phyloP scores from a whole-genome alignment of 2,113 vertebrate species.

The Pipa parva region DNA sequence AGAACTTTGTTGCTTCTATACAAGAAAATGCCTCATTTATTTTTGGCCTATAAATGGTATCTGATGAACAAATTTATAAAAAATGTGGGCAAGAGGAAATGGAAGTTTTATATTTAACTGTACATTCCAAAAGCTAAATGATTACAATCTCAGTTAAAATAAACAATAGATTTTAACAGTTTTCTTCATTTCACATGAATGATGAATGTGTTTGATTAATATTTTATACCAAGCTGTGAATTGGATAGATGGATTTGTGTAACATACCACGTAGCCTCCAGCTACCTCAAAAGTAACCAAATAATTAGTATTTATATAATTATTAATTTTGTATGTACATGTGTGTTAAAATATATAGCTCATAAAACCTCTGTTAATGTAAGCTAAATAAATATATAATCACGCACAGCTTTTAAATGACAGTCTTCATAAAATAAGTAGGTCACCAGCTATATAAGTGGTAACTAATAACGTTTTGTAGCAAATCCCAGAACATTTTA shows the following conservation, averaged over 20 bases:
- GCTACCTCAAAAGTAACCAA: neutral
- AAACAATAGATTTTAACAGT: neutral
- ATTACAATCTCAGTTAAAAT: neutral
- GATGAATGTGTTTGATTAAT: constrained; percentile 3
- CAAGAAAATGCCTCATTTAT: too few species aligned
- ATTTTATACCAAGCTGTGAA: neutral
- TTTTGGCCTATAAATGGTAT: too few species aligned
- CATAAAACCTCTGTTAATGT: neutral
- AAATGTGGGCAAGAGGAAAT: too few species aligned
- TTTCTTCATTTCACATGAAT: neutral
- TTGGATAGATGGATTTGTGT: neutral
- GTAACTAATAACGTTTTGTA: neutral
- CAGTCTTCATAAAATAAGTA: neutral
- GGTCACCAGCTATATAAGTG: neutral
- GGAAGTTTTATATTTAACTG: too few species aligned
- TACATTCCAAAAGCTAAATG: too few species aligned
- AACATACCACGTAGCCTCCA: neutral
- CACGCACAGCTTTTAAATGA: neutral
- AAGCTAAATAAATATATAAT: neutral
- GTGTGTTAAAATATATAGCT: neutral
- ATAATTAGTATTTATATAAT: neutral
- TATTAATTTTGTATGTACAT: neutral
- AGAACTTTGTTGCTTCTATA: too few species aligned
- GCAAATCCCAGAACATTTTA: neutral
- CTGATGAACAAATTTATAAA: too few species aligned